Conservation (phyloP, 2,888 invertebrate genomes). For the Parasteatoda lunata region DNA sequence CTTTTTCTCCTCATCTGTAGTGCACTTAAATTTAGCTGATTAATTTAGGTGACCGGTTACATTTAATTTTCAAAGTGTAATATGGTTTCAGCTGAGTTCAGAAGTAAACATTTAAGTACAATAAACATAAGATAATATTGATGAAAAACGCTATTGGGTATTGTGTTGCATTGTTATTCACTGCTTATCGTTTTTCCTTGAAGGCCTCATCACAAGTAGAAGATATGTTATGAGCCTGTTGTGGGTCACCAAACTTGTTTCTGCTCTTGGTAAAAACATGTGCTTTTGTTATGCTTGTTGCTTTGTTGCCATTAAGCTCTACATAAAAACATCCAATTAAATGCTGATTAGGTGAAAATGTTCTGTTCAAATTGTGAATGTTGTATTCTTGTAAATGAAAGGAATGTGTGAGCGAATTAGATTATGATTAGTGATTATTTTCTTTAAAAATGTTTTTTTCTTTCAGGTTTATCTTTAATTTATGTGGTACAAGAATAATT, state of each 20-base stretch:
- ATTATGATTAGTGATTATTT: too few species aligned
- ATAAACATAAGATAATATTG: not conserved
- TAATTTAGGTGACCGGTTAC: too few species aligned
- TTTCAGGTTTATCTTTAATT: too few species aligned
- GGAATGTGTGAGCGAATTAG: too few species aligned
- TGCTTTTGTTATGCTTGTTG: conserved; percentile 58
- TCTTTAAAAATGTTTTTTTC: too few species aligned
- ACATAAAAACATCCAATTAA: not conserved
- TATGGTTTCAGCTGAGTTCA: too few species aligned
- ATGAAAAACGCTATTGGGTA: conserved; percentile 16
- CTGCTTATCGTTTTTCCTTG: conserved; percentile 67
- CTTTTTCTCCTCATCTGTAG: too few species aligned
- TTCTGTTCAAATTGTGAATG: too few species aligned
- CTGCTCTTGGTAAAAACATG: conserved; percentile 66
- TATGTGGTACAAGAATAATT: too few species aligned
- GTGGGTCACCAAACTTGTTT: conserved; percentile 59
- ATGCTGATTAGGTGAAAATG: not conserved
- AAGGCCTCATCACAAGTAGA: conserved; percentile 54
- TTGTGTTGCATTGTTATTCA: conserved; percentile 58
- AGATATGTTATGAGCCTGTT: conserved; percentile 64
- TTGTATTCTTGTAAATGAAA: not conserved
- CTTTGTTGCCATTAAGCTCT: conserved; percentile 26
- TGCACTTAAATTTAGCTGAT: too few species aligned
- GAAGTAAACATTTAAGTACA: too few species aligned
- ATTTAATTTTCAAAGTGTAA: too few species aligned